These are phyloP conservation scores for Chiloscyllium plagiosum DNA, from an alignment of 2,113 vertebrate species.

Conservation along the genomic window DNA sequence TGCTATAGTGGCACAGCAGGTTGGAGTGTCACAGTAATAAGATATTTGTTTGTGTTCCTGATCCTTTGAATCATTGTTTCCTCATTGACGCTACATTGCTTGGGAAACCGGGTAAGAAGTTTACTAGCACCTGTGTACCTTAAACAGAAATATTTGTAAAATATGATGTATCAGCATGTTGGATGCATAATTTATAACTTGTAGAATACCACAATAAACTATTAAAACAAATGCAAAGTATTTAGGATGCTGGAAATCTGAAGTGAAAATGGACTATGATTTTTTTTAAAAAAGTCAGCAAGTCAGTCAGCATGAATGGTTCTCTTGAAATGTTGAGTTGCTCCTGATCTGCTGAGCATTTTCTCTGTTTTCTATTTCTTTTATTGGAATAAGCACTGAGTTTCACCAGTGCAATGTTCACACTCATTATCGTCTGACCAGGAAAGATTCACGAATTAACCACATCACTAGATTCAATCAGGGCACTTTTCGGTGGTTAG, in stretches of 20 bases:
- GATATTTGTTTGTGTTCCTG: background rate
- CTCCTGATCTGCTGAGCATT: background rate
- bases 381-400: background rate
- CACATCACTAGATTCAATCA: background rate
- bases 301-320: background rate
- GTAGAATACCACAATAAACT: background rate
- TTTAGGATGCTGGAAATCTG: background rate
- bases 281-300: background rate
- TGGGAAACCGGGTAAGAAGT: background rate
- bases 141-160: background rate
- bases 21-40: background rate
- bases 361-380: background rate
- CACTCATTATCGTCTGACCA: background rate
- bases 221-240: background rate
- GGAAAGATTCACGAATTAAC: background rate
- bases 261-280: background rate
- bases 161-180: background rate
- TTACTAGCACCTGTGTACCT: background rate
- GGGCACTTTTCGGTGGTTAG: background rate
- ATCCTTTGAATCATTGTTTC: background rate
- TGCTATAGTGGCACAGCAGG: background rate
- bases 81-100: background rate
- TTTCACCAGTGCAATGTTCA: background rate
- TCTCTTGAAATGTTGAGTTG: background rate
- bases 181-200: background rate